Evolutionary conservation across 2,113 vertebrate species (phyloP), one percentile per base, ranked within the genome.

Genomic region (Halcyon senegalensis): DNA sequence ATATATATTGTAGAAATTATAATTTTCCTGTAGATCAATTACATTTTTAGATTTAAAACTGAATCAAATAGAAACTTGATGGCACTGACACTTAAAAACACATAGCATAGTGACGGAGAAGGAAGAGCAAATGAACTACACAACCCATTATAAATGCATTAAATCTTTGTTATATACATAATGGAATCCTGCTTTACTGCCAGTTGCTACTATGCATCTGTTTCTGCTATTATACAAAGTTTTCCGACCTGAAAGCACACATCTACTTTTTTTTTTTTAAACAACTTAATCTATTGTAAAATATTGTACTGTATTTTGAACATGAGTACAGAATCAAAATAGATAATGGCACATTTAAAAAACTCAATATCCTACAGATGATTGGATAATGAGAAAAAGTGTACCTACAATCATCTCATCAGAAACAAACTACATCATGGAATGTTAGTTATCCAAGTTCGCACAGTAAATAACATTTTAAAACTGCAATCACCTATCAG

Each of bases 361-460:
- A 98, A 99, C 98, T 98, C 98, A 98, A 84, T 98, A 98, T 99
- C 98, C 98, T 98, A 98, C 97, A 97, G 97, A 98, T 98, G 98
- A 98, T n/a, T 98, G 98, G 98, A 98, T 98, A 98, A 98, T 98
- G 98, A 98, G 98, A 98, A 98, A 97, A 98, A 97, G 96, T 98
- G 98, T 98, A 98, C 98, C 98, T 99, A 99, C 99, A 99, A 99
- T 99, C 99, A 98, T 98, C 98, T 99, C 97, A 98, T 98, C 98
- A 98, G 98, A 98, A 99, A 99, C 98, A 98, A 99, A 98, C 98
- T 98, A 99, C 98, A 97, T 97, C 98, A 98, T 98, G 99, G 99
- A 99, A 99, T 99, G 99, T 99, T 98, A 98, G 98, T 98, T 98
- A 98, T 97, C 98, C 98, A 98, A 98, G 96, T 98, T 98, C 97